Conservation (phyloP, 2,888 invertebrate genomes). For the Nycteola revayana region DNA sequence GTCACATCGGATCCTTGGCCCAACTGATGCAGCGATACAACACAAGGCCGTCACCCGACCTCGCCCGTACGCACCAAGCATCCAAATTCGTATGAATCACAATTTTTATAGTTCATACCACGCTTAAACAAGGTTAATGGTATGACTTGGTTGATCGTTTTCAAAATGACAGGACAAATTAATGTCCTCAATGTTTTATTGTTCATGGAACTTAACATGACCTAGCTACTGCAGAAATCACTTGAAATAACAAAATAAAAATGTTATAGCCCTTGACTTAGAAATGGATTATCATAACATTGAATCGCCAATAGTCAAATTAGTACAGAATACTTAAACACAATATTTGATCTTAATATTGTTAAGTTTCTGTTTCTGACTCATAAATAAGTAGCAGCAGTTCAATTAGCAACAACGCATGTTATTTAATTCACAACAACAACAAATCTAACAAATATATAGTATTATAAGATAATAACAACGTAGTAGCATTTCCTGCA, state of each 20-base stretch:
- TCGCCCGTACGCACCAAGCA: slow-evolving; percentile 63
- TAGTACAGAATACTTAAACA: too few relatives aligned
- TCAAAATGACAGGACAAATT: slow-evolving; percentile 17
- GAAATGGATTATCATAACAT: too few relatives aligned
- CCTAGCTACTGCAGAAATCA: too few relatives aligned
- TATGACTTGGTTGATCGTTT: slow-evolving; percentile 31
- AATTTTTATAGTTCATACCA: slow-evolving; percentile 42
- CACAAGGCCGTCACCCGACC: slow-evolving; percentile 64
- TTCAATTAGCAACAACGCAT: slow-evolving; percentile 6
- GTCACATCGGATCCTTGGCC: slow-evolving; percentile 60
- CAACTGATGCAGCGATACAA: slow-evolving; percentile 52
- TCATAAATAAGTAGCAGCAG: too few relatives aligned
- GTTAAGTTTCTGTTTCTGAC: too few relatives aligned
- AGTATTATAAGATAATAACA: slow-evolving; percentile 16
- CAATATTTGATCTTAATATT: too few relatives aligned
- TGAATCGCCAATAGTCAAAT: too few relatives aligned
- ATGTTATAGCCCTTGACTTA: too few relatives aligned
- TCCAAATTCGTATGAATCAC: slow-evolving; percentile 65
- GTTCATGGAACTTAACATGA: slow-evolving; percentile 2
- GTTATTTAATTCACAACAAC: slow-evolving; percentile 13
- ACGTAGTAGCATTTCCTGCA: slow-evolving; percentile 19
- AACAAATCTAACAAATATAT: slow-evolving; percentile 19
- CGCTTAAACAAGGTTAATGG: slow-evolving; percentile 52
- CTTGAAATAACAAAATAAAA: too few relatives aligned
- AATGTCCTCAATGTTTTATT: slow-evolving; percentile 9